phyloP scores from a whole-genome alignment of 1,140 invertebrate genomes.

The Gerris buenoi region DNA sequence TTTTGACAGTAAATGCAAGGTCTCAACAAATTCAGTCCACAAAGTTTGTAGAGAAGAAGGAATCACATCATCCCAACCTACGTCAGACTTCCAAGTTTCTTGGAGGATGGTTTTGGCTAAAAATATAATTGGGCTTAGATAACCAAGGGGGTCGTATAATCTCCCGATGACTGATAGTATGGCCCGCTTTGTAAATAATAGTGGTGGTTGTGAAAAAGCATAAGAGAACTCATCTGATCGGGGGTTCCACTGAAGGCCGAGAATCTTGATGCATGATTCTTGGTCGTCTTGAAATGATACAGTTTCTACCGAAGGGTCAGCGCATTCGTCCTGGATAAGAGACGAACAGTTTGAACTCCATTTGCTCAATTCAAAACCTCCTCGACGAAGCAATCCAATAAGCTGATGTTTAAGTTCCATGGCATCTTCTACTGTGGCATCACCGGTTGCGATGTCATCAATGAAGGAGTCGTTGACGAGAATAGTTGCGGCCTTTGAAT shows the following conservation, averaged over 20 bases:
- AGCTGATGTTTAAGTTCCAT: neutral
- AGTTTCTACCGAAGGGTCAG: neutral
- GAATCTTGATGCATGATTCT: neutral
- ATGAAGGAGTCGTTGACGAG: neutral
- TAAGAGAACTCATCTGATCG: neutral
- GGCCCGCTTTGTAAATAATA: conserved; percentile 16
- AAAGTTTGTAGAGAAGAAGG: neutral
- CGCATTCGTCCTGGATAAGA: neutral
- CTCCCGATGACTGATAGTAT: conserved; percentile 20
- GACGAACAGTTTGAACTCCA: neutral
- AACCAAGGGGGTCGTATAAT: conserved; percentile 27
- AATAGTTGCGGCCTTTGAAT: neutral
- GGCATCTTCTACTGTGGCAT: neutral
- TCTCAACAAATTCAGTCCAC: neutral
- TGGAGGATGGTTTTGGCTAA: conserved; percentile 23
- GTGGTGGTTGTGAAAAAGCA: neutral
- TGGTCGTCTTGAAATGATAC: neutral
- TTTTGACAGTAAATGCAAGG: neutral
- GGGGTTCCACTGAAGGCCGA: conserved; percentile 6
- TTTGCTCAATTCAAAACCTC: conserved; percentile 2
- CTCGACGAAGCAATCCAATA: neutral
- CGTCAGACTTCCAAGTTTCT: conserved; percentile 21
- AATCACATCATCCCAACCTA: conserved; percentile 23
- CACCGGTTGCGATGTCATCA: neutral
- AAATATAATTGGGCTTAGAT: conserved; percentile 21